Evolutionary conservation across 1,140 invertebrate genomes (phyloP).

Genomic region (Armadillidium nasatum): DNA sequence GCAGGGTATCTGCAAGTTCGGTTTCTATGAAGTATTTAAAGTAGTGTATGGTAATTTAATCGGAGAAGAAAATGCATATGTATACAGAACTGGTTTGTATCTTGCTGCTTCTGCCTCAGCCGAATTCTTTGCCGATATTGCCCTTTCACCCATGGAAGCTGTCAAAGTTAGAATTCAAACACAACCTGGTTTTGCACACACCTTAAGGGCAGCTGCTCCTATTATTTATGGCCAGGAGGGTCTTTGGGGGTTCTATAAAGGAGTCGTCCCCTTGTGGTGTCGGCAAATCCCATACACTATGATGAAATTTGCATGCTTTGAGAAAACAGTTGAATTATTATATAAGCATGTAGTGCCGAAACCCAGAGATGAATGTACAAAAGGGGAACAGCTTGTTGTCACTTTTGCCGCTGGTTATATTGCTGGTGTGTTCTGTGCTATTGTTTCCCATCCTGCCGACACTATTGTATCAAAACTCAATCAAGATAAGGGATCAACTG

Average conservation of each 20-base stretch:
- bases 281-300: constrained; percentile 99
- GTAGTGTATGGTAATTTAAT: constrained; percentile 74
- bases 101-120: constrained; percentile 92
- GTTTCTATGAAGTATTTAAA: constrained; percentile 84
- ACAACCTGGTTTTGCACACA: constrained; percentile 85
- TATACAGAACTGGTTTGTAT: constrained; percentile 89
- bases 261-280: constrained; percentile 93
- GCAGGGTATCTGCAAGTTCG: constrained; percentile 68
- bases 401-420: constrained; percentile 98
- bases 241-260: constrained; percentile 82
- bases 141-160: constrained; percentile 96
- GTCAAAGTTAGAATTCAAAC: constrained; percentile 96
- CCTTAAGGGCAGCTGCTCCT: constrained; percentile 81
- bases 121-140: constrained; percentile 99
- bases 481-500: constrained; percentile 79
- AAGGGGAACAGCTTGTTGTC: constrained; percentile 93
- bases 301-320: constrained; percentile 99
- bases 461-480: constrained; percentile 98
- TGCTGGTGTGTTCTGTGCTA: constrained; percentile 98
- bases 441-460: constrained; percentile 98
- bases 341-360: constrained; percentile 93
- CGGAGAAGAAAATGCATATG: constrained; percentile 90
- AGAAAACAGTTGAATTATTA: constrained; percentile 90
- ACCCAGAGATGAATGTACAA: constrained; percentile 83
- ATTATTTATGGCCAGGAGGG: constrained; percentile 79